Evolutionary conservation across 2,888 invertebrate genomes (phyloP).

Genomic region (Drosophila neutralis): DNA sequence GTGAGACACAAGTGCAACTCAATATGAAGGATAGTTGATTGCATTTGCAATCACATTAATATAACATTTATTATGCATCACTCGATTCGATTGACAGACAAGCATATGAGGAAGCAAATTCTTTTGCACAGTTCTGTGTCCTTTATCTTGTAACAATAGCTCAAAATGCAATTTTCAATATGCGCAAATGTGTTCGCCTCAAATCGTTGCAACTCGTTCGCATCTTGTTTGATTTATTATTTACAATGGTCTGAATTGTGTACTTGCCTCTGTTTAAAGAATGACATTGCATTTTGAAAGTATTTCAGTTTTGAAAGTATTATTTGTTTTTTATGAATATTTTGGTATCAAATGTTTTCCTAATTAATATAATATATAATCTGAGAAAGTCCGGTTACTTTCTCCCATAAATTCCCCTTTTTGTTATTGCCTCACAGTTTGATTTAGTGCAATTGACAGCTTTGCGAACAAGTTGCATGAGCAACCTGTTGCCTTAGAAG

Average conservation of each 20-base stretch:
- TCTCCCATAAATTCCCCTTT: not conserved
- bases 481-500: conserved; percentile 18
- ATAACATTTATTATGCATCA: not conserved
- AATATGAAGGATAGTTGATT: not conserved
- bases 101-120: not conserved
- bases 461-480: conserved; percentile 1
- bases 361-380: not conserved
- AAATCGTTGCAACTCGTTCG: not conserved
- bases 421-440: conserved; percentile 11
- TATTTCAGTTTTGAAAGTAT: not conserved
- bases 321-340: no score
- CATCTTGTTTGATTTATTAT: not conserved
- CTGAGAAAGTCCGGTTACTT: no score
- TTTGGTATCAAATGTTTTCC: not conserved
- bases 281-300: not conserved
- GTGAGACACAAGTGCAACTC: not conserved
- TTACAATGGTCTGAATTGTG: not conserved
- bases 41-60: conserved; percentile 3
- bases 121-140: not conserved
- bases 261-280: not conserved
- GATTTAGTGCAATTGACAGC: conserved; percentile 32
- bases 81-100: not conserved
- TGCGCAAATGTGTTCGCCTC: not conserved
- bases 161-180: not conserved
- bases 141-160: not conserved